These are phyloP conservation scores for Harmothoe impar DNA, from an alignment of 2,888 invertebrate genomes.

Conservation along the genomic window DNA sequence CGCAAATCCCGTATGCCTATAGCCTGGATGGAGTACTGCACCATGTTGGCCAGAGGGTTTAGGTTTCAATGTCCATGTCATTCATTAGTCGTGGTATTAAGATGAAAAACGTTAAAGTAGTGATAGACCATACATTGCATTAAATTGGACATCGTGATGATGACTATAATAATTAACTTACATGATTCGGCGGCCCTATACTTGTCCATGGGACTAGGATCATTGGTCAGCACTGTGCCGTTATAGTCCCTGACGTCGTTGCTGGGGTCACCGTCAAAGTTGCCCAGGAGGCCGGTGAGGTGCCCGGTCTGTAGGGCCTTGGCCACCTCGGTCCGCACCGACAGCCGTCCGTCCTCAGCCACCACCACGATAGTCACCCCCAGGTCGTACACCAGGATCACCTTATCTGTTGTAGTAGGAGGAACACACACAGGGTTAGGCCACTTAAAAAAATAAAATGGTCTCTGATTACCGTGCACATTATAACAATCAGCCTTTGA, in stretches of 20 bases:
- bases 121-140: no score
- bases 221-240: neutral
- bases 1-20: no score
- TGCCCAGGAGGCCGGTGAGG: constrained; percentile 25
- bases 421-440: neutral
- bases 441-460: neutral
- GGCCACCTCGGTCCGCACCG: neutral
- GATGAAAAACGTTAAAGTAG: no score
- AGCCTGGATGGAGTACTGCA: no score
- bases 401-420: neutral
- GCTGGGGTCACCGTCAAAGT: constrained; percentile 46
- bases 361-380: constrained; percentile 29
- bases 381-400: constrained; percentile 3
- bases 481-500: no score
- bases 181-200: neutral
- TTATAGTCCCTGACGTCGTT: constrained; percentile 27
- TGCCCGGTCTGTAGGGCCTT: neutral
- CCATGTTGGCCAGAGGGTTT: no score
- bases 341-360: neutral
- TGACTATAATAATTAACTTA: constrained; percentile 15
- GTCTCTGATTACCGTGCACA: no score
- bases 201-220: neutral
- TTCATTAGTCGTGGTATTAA: no score
- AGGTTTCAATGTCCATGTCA: no score
- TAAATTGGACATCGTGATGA: no score